Base-by-base conservation (phyloP, 2,797 vertebrate species). In the Gallinago solitaria region DNA sequence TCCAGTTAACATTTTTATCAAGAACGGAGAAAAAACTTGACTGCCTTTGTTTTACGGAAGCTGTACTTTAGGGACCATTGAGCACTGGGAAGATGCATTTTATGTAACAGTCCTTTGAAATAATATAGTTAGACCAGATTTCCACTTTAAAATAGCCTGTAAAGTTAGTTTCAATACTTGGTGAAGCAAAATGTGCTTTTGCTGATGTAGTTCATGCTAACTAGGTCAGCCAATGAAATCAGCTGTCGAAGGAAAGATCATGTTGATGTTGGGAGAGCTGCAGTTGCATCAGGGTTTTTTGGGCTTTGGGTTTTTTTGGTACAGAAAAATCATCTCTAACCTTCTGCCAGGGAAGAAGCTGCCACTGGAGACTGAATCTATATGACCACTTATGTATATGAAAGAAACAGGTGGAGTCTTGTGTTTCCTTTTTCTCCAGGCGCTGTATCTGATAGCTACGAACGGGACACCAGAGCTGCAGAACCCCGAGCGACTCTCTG, bases 381-480 rank as follows among this genome's bases (percentile, higher is more conserved):
- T 30, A 2, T 48, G 59, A 79, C 39, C 47, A 24, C 16, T 59
- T 82, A 5, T 2, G 24, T 20, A 7, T 59, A 1, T 33, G 47
- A n/a, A 19, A 37, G 41, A 75, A 57, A 5, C 9, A 32, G 32
- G 12, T 75, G 37, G 64, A 57, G 11, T 24, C 16, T 23, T 2
- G 0, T 50, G 43, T 80, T 57, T 35, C 11, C 11, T n/a, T 30
- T 45, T 50, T 69, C 20, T 74, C 5, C 74, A 99, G 99, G 99
- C 99, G 48, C 97, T 99, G 97, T 99, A 99, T 97, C 98, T 99
- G 97, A 99, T 99, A 75, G 99, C 99, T 54, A 99, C 99, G 30
- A 99, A 99, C 3, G 99, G 99, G 83, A 99, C 99, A 6, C 99
- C 99, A 1, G 99, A 99, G 95, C 98, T 99, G 75, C 99, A 99